phyloP scores from a whole-genome alignment of 1,140 invertebrate genomes.

The Antheraea mylitta region DNA sequence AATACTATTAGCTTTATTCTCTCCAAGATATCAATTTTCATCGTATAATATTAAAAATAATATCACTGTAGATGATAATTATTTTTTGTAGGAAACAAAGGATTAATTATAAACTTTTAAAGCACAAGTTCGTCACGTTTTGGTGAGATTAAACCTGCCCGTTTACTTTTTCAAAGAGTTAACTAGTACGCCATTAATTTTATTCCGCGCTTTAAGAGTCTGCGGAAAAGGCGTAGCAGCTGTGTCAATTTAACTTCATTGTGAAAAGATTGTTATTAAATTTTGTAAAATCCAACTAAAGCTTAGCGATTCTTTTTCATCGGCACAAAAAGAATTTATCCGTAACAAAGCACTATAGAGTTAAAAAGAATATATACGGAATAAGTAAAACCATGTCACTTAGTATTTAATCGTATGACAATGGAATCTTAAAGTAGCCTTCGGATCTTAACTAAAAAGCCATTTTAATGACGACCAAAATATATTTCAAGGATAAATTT shows the following conservation, averaged over 20 bases:
- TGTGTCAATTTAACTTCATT: slow-evolving; percentile 1
- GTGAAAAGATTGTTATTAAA: slow-evolving; percentile 8
- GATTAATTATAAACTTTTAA: neutral
- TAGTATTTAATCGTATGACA: no score
- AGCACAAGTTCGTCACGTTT: slow-evolving; percentile 15
- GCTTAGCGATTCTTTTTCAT: neutral
- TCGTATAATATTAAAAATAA: neutral
- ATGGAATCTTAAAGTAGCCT: no score
- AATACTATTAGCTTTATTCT: neutral
- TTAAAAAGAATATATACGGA: no score
- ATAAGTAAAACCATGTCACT: no score
- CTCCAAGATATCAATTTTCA: neutral
- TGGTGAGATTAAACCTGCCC: slow-evolving; percentile 18
- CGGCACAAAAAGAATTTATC: neutral
- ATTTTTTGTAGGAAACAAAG: neutral
- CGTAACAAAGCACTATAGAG: no score
- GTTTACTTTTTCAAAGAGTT: slow-evolving; percentile 2
- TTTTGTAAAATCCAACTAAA: neutral
- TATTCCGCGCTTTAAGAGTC: slow-evolving; percentile 1
- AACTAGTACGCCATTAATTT: slow-evolving; percentile 8
- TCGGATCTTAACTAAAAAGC: no score
- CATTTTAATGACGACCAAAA: no score
- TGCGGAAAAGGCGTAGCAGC: slow-evolving; percentile 1
- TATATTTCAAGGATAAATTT: no score
- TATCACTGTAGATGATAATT: neutral